Evolutionary conservation across 2,888 invertebrate genomes (phyloP).

Genomic region (Pyrrhosoma nymphula): DNA sequence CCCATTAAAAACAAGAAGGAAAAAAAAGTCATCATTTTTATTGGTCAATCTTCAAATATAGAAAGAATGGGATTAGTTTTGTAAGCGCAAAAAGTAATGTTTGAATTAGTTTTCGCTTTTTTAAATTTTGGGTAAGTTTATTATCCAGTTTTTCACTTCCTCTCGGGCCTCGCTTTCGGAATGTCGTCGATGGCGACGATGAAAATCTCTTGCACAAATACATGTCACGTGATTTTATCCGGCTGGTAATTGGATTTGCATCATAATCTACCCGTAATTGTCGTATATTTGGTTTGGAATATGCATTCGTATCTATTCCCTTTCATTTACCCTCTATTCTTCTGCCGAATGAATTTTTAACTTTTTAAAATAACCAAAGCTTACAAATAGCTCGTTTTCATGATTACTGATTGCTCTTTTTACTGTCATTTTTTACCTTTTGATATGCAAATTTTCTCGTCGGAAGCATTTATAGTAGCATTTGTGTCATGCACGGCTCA

Average conservation of each 20-base stretch:
- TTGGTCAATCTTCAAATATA: conserved; percentile 25
- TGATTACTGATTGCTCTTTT: not conserved
- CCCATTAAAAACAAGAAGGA: conserved; percentile 23
- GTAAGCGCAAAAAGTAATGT: conserved; percentile 7
- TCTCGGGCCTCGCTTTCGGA: not conserved
- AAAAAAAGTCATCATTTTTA: not conserved
- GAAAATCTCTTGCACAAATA: conserved; percentile 19
- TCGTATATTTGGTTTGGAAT: conserved; percentile 22
- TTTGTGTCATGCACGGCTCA: not conserved
- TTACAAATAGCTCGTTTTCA: not conserved
- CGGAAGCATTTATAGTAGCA: not conserved
- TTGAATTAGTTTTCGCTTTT: conserved; percentile 28
- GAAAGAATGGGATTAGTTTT: conserved; percentile 39
- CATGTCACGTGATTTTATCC: not conserved
- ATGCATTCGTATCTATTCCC: not conserved
- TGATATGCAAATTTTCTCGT: not conserved
- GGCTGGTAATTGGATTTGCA: conserved; percentile 1
- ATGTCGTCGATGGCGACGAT: not conserved
- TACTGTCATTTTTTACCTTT: not conserved
- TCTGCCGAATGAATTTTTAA: not conserved
- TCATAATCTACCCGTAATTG: conserved; percentile 19
- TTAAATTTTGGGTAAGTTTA: conserved; percentile 1
- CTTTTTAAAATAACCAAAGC: not conserved
- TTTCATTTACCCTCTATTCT: not conserved
- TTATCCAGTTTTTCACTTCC: not conserved